phyloP scores from a whole-genome alignment of 2,888 invertebrate species.

The Cetonia aurata region DNA sequence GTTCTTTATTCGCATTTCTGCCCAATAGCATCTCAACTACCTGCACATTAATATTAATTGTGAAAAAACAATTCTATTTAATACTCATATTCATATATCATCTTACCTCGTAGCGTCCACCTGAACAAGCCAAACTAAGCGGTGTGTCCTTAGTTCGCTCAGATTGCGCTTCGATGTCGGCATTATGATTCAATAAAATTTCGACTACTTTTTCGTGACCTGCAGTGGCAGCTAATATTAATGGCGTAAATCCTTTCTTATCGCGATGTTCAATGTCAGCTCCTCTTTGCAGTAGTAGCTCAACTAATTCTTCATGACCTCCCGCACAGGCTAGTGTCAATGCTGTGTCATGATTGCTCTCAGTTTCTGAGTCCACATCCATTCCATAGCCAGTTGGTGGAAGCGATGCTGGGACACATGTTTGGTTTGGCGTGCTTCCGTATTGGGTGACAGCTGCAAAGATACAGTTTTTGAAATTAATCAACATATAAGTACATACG shows the following conservation, averaged over 20 bases:
- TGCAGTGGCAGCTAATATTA: constrained; percentile 97
- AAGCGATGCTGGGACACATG: constrained; percentile 48
- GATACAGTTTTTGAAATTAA: no score
- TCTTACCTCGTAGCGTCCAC: constrained; percentile 90
- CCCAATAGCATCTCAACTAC: constrained; percentile 92
- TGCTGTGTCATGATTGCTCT: constrained; percentile 98
- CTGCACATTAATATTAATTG: constrained; percentile 54
- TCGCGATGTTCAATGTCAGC: constrained; percentile 98
- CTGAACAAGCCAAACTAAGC: constrained; percentile 95
- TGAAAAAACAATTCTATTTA: no score
- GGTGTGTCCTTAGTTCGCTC: constrained; percentile 99
- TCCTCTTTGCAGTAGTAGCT: constrained; percentile 89
- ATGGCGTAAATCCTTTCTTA: constrained; percentile 98
- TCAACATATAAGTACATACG: no score
- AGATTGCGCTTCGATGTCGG: constrained; percentile 99
- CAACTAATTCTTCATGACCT: constrained; percentile 96
- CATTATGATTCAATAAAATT: constrained; percentile 90
- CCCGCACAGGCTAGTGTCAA: constrained; percentile 97
- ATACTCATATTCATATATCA: background rate
- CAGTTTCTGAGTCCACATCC: constrained; percentile 98
- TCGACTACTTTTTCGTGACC: constrained; percentile 95
- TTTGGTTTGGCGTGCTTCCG: constrained; percentile 49
- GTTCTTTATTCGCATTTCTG: constrained; percentile 95
- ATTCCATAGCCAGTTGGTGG: constrained; percentile 78
- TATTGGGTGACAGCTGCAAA: constrained; percentile 54